phyloP scores from a whole-genome alignment of 2,888 invertebrate genomes.

The Cinara cedri region DNA sequence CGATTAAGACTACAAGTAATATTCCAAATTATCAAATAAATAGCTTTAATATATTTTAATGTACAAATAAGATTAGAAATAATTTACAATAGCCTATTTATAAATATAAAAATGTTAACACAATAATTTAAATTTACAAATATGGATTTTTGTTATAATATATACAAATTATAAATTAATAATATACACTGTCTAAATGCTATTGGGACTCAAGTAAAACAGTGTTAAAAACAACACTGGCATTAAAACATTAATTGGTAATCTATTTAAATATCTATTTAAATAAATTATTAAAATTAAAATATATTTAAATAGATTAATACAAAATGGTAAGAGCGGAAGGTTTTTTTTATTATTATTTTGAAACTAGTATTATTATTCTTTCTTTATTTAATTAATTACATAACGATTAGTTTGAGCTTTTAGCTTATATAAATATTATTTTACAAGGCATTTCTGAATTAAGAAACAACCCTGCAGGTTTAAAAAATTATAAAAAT shows the following conservation, averaged over 20 bases:
- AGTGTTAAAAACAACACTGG: constrained; percentile 8
- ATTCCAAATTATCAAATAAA: constrained; percentile 28
- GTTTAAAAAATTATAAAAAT: no score
- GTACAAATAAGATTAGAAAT: constrained; percentile 35
- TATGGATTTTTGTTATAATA: neutral
- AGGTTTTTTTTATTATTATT: neutral
- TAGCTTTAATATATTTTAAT: constrained; percentile 8
- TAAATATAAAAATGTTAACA: constrained; percentile 30
- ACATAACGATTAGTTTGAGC: constrained; percentile 43
- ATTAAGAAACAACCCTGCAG: no score
- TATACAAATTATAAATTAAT: constrained; percentile 11
- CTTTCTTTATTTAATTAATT: neutral
- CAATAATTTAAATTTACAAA: constrained; percentile 27
- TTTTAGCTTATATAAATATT: constrained; percentile 17
- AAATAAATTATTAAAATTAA: no score
- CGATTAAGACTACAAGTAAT: constrained; percentile 30
- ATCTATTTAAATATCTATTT: no score
- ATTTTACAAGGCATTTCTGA: no score
- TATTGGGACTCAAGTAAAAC: neutral
- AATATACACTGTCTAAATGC: neutral
- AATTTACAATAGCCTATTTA: constrained; percentile 28
- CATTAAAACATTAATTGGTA: neutral
- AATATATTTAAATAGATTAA: constrained; percentile 24
- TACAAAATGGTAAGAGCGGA: constrained; percentile 39
- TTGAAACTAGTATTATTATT: neutral